A percentile compares a stretch with the other conserved stretches of the same genome.
Evolutionary conservation across 2,797 vertebrate species (phyloP).

Genomic region (Rhodeus uyekii): DNA sequence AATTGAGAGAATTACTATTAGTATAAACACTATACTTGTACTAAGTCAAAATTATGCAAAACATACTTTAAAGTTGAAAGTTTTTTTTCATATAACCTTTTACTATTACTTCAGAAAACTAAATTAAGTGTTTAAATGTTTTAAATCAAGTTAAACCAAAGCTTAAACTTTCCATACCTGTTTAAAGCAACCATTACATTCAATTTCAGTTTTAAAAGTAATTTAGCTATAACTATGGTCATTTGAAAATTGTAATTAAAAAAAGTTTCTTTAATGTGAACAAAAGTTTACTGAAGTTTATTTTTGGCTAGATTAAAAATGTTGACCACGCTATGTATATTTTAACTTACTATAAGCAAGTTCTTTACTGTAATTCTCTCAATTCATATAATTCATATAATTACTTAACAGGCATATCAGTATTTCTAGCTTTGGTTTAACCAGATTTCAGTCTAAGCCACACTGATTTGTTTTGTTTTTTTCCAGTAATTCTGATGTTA

Average conservation of each 20-base stretch:
- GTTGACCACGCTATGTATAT: background rate
- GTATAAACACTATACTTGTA: too few relatives aligned
- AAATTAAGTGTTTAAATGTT: background rate
- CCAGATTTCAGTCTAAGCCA: slow-evolving; percentile 41
- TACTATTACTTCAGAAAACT: background rate
- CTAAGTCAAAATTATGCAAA: too few relatives aligned
- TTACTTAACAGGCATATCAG: slow-evolving; percentile 15
- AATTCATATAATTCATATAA: slow-evolving; percentile 35
- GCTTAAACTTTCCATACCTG: background rate
- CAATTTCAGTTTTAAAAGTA: background rate
- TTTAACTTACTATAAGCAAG: background rate
- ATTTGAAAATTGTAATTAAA: too few relatives aligned
- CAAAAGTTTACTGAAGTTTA: too few relatives aligned
- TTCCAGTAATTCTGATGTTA: slow-evolving; percentile 3
- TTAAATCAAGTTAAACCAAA: too few relatives aligned
- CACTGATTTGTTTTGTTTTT: background rate
- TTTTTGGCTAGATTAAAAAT: background rate
- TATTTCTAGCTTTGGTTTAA: slow-evolving; percentile 16
- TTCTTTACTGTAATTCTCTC: background rate
- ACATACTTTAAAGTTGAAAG: too few relatives aligned
- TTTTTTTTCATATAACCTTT: too few relatives aligned
- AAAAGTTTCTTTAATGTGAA: background rate
- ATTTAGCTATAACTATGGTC: background rate
- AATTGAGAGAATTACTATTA: too few relatives aligned
- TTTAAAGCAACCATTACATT: too few relatives aligned